These are phyloP conservation scores for Morus bassanus DNA, from an alignment of 2,797 vertebrate species.

Conservation along the genomic window DNA sequence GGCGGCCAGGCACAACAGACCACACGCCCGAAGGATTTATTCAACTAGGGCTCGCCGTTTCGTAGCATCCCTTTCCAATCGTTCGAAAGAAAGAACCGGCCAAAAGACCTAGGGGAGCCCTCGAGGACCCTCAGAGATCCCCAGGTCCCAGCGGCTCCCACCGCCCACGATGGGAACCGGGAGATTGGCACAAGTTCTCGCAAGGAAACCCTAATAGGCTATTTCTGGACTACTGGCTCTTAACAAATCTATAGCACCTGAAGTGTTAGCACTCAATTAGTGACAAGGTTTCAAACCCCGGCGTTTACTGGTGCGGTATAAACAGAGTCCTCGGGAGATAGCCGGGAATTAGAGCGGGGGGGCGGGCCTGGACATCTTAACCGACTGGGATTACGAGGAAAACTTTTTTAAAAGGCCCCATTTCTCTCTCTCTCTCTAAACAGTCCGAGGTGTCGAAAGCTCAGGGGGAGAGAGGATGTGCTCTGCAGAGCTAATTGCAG, in stretches of 20 bases:
- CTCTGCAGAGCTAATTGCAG: not conserved
- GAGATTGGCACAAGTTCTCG: conserved; percentile 35
- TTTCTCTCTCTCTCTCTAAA: conserved; percentile 25
- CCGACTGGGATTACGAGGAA: conserved; percentile 41
- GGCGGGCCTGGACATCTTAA: conserved; percentile 13
- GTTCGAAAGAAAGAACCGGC: not conserved
- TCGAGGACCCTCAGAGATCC: not conserved
- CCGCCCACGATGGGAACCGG: not conserved
- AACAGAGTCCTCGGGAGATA: conserved; percentile 66
- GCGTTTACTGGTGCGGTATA: conserved; percentile 62
- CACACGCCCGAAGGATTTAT: not conserved
- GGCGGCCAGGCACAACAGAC: not conserved
- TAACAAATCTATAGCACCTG: conserved; percentile 73
- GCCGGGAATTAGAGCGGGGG: conserved; percentile 42
- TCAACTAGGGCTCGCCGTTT: not conserved
- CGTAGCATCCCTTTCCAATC: not conserved
- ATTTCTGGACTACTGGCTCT: conserved; percentile 71
- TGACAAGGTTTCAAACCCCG: conserved; percentile 61
- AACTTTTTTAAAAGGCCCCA: conserved; percentile 53
- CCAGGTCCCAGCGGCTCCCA: not conserved
- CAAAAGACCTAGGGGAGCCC: not conserved
- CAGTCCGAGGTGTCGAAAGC: conserved; percentile 62
- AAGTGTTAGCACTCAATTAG: conserved; percentile 74
- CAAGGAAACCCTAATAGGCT: conserved; percentile 69
- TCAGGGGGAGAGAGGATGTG: conserved; percentile 14